Conservation (phyloP, 30 jellyfish, hydroid and myxozoan species). For the Catostylus mosaicus region DNA sequence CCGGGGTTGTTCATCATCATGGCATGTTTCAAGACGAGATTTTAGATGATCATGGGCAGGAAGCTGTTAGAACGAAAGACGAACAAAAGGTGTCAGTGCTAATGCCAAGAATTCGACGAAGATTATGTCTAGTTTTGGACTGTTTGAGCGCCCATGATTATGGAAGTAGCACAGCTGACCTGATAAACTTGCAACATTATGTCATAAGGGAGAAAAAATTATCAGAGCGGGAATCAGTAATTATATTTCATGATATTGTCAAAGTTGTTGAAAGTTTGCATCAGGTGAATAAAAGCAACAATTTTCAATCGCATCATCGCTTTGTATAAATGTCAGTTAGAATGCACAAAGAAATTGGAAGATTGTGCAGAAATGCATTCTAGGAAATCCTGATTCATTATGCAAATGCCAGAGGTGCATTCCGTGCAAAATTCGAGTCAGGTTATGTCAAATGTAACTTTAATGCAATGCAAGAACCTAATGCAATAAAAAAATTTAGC, state of each 20-base stretch:
- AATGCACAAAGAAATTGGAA: too few relatives aligned
- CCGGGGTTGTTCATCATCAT: slow-evolving; percentile 94
- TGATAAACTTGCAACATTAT: slow-evolving; percentile 87
- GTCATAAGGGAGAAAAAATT: slow-evolving; percentile 91
- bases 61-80: slow-evolving; percentile 52
- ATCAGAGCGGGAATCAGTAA: slow-evolving; percentile 91
- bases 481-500: too few relatives aligned
- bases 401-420: too few relatives aligned
- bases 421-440: too few relatives aligned
- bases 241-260: slow-evolving; percentile 81
- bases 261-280: slow-evolving; percentile 88
- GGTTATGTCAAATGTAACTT: too few relatives aligned
- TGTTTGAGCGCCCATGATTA: slow-evolving; percentile 93
- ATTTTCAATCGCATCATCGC: too few relatives aligned
- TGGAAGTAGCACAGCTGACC: slow-evolving; percentile 79
- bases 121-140: slow-evolving; percentile 93
- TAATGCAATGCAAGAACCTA: too few relatives aligned
- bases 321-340: too few relatives aligned
- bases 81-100: slow-evolving; percentile 9
- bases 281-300: slow-evolving; percentile 72
- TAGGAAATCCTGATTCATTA: too few relatives aligned
- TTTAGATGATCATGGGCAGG: slow-evolving; percentile 67
- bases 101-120: slow-evolving; percentile 57
- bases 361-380: too few relatives aligned
- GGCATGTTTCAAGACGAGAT: slow-evolving; percentile 95